Evolutionary conservation across 2,888 invertebrate genomes (phyloP).

Genomic region (Epirrita christyi): DNA sequence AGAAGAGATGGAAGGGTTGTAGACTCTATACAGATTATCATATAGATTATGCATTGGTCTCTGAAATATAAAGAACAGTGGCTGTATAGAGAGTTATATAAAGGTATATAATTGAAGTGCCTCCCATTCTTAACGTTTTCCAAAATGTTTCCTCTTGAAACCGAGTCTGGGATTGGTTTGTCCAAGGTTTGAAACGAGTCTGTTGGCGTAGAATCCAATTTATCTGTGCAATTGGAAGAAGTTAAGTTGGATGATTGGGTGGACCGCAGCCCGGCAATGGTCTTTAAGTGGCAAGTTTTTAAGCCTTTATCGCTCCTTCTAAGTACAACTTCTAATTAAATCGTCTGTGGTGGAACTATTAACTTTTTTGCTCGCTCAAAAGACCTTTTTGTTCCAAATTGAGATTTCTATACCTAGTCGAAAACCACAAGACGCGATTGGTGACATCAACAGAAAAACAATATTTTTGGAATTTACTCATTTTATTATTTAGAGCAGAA

Average conservation of each 20-base stretch:
- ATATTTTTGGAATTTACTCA: too few relatives aligned
- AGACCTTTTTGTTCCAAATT: conserved; percentile 3
- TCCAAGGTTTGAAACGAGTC: conserved; percentile 43
- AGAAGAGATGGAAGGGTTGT: background rate
- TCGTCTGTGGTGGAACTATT: conserved; percentile 7
- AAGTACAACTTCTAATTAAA: conserved; percentile 27
- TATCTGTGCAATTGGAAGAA: conserved; percentile 51
- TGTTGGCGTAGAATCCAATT: conserved; percentile 57
- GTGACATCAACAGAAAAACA: background rate
- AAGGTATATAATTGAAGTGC: too few relatives aligned
- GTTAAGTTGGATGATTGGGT: conserved; percentile 54
- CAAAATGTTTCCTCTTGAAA: background rate
- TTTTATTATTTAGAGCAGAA: too few relatives aligned
- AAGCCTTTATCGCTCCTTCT: conserved; percentile 16
- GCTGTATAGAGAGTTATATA: too few relatives aligned
- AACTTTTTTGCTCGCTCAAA: conserved; percentile 1
- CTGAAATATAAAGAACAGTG: too few relatives aligned
- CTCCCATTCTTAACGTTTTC: background rate
- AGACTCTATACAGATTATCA: background rate
- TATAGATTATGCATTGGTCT: too few relatives aligned
- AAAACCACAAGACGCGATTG: background rate
- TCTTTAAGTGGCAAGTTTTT: conserved; percentile 29
- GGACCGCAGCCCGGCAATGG: conserved; percentile 42
- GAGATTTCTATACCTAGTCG: background rate
- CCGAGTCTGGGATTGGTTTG: conserved; percentile 2